phyloP scores from a whole-genome alignment of 2,888 invertebrate genomes.

The Drosophila trichaetosa region DNA sequence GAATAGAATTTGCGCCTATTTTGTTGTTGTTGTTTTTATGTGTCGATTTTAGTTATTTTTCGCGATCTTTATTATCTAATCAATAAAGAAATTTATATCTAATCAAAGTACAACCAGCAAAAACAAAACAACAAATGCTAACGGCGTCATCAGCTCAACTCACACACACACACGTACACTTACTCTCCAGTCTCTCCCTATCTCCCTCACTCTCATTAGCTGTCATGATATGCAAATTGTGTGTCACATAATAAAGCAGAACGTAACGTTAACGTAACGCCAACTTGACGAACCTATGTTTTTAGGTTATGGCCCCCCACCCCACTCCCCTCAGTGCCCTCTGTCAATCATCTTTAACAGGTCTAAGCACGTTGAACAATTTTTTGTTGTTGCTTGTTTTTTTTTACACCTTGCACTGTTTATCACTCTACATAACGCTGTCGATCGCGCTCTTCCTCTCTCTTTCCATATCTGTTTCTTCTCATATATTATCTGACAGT shows the following conservation, averaged over 20 bases:
- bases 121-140: constrained; percentile 38
- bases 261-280: constrained; percentile 31
- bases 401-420: constrained; percentile 54
- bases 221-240: constrained; percentile 48
- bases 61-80: constrained; percentile 74
- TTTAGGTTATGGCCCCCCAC: not conserved
- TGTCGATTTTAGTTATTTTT: constrained; percentile 10
- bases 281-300: constrained; percentile 44
- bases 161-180: constrained; percentile 10
- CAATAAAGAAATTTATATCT: constrained; percentile 81
- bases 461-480: not conserved
- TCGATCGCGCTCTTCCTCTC: constrained; percentile 2
- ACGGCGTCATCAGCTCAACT: constrained; percentile 30
- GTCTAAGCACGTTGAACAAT: constrained; percentile 21
- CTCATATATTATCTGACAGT: constrained; percentile 11
- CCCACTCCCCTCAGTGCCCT: not conserved
- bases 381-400: constrained; percentile 26
- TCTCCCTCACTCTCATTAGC: constrained; percentile 2
- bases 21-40: not conserved
- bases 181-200: not conserved
- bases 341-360: constrained; percentile 4
- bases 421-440: constrained; percentile 20
- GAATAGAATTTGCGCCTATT: constrained; percentile 7
- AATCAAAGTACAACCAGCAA: constrained; percentile 66
- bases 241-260: constrained; percentile 70